Conservation (phyloP, 2,113 vertebrate species). For the Acrocephalus arundinaceus region DNA sequence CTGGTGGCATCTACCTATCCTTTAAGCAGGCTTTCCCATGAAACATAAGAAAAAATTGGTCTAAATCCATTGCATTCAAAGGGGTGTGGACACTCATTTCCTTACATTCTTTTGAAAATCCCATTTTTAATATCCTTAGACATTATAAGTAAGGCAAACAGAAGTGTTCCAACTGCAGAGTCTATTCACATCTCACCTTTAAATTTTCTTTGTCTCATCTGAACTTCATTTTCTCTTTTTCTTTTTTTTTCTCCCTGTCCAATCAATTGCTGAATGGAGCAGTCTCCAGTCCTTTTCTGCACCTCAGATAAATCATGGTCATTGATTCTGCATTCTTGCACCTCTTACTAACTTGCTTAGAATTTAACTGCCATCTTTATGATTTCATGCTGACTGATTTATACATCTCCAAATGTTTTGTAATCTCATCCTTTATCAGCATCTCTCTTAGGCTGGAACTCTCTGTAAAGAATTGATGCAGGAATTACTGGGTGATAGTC, state of each 20-base stretch:
- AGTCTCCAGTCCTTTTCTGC: slow-evolving; percentile 46
- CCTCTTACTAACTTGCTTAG: slow-evolving; percentile 54
- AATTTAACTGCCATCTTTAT: slow-evolving; percentile 57
- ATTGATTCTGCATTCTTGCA: slow-evolving; percentile 60
- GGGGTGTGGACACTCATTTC: slow-evolving; percentile 21
- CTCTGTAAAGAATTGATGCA: slow-evolving; percentile 33
- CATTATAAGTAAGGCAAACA: slow-evolving; percentile 23
- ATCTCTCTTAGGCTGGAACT: background rate
- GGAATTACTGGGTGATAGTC: slow-evolving; percentile 20
- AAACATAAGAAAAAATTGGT: slow-evolving; percentile 2
- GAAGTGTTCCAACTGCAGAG: slow-evolving; percentile 21
- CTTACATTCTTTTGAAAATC: slow-evolving; percentile 28
- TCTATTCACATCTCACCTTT: background rate
- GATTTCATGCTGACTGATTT: slow-evolving; percentile 57
- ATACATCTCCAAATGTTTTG: slow-evolving; percentile 46
- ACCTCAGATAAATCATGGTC: slow-evolving; percentile 44
- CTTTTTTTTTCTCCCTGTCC: background rate
- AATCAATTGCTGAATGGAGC: slow-evolving; percentile 42
- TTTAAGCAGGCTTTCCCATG: background rate
- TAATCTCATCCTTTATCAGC: slow-evolving; percentile 49
- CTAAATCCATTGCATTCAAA: background rate
- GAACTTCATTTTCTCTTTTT: slow-evolving; percentile 31
- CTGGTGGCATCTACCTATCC: slow-evolving; percentile 34
- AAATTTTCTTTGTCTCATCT: slow-evolving; percentile 51
- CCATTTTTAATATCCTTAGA: slow-evolving; percentile 31